These are phyloP conservation scores for Enteromius unitaeniatus DNA, from an alignment of 2,797 vertebrate species.

Conservation along the genomic window DNA sequence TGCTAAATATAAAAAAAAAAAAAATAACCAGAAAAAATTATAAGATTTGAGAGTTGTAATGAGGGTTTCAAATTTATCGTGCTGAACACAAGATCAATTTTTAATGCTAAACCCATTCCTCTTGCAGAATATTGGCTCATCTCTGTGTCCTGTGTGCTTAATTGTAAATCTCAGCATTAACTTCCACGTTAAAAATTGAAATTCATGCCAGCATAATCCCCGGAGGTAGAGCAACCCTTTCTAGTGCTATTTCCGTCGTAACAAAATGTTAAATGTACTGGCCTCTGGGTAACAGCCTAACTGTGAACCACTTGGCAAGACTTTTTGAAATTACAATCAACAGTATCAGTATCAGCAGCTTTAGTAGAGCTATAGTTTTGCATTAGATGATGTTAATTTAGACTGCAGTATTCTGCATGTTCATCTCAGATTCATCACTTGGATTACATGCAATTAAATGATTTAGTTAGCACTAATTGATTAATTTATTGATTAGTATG, in stretches of 20 bases:
- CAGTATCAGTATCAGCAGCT: background rate
- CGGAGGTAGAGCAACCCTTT: background rate
- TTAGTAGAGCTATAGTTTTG: background rate
- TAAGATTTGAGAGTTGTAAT: background rate
- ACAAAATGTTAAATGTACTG: conserved; percentile 8
- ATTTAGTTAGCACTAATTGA: background rate
- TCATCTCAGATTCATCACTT: background rate
- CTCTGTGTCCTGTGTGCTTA: background rate
- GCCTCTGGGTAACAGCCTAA: conserved; percentile 26
- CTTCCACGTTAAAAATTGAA: conserved; percentile 8
- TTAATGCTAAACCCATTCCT: background rate
- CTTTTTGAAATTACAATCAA: background rate
- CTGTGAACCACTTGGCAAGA: conserved; percentile 10
- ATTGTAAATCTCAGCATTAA: conserved; percentile 7
- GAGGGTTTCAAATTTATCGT: background rate
- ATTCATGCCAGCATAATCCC: conserved; percentile 26
- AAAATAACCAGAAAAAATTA: background rate
- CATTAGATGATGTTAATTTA: background rate
- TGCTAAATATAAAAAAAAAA: background rate
- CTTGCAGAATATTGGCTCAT: conserved; percentile 11
- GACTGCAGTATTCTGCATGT: background rate
- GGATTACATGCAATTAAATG: background rate
- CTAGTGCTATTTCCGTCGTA: background rate
- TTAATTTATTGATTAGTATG: background rate
- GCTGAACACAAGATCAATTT: background rate